Evolutionary conservation across 2,797 vertebrate species (phyloP).

Genomic region (Apogon talboti): DNA sequence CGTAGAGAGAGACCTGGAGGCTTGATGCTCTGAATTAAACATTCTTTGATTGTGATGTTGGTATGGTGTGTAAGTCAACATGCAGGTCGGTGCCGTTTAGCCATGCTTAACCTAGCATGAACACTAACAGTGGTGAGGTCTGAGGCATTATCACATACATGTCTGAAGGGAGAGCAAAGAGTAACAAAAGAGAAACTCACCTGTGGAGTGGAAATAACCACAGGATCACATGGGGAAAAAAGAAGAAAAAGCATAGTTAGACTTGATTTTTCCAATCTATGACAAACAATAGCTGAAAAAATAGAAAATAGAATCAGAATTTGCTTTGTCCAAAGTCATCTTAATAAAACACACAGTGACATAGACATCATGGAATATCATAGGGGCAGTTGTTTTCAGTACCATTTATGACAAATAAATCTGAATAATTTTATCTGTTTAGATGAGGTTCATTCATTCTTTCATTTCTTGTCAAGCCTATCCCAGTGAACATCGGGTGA

Average conservation of each 20-base stretch:
- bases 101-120: conserved; percentile 39
- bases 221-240: conserved; percentile 50
- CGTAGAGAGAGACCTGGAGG: conserved; percentile 12
- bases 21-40: conserved; percentile 60
- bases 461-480: too few species aligned
- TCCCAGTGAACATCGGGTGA: too few species aligned
- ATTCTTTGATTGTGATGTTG: conserved; percentile 53
- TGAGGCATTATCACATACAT: conserved; percentile 29
- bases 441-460: too few species aligned
- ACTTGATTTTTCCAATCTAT: not conserved
- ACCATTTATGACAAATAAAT: too few species aligned
- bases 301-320: conserved; percentile 8
- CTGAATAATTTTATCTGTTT: too few species aligned
- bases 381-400: too few species aligned
- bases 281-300: too few species aligned
- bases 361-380: too few species aligned
- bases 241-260: conserved; percentile 31
- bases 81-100: conserved; percentile 42
- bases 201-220: conserved; percentile 48
- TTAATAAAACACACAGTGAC: too few species aligned
- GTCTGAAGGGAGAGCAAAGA: conserved; percentile 27
- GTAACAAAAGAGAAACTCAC: conserved; percentile 62
- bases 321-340: not conserved
- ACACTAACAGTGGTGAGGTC: conserved; percentile 27
- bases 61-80: conserved; percentile 31